Evolutionary conservation across 2,888 invertebrate species (phyloP), one percentile per base, ranked within the genome.

Genomic region (Halictus ligatus): DNA sequence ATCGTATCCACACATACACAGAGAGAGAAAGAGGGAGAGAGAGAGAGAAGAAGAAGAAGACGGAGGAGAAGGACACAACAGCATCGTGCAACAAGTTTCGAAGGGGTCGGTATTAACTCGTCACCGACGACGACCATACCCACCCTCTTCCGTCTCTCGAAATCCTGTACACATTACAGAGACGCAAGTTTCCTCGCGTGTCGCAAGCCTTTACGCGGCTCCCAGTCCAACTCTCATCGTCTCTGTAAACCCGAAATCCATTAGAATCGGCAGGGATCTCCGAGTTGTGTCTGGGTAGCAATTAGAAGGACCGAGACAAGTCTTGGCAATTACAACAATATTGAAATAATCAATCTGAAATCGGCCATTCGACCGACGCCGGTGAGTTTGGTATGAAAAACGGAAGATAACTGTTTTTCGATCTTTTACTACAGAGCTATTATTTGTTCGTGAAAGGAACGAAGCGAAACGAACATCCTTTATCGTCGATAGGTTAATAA

Each of bases 71-170:
- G 54, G 54, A 54, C 54, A 54, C 54, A 54, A 54, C 54, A 54
- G 21, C 1, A 4, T 6, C 78, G 77, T 35, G 81, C 82, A 77
- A 88, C 82, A 81, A 89, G 87, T 88, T 69, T 73, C 89, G 75
- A 84, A 81, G 64, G 48, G 72, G 60, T 43, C 73, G 73, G 73
- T 48, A 78, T 78, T 75, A 72, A 78, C 69, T 72, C 78, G 72
- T 72, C 83, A 48, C 40, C 48, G 75, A 72, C 74, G 25, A 15
- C 67, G 35, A 67, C 67, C 67, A 8, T 29, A 29, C 18, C 35
- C 67, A 35, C 67, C 29, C 35, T 35, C 67, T 35, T 67, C 29
- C 35, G 35, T 40, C 69, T 64, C 15, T 15, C 29, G 64, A 48
- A 75, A 40, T n/a, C 7, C n/a, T 18, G 3, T 48, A 35, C 54